Conservation (phyloP, 2,888 invertebrate genomes). For the Terebella lapidaria region DNA sequence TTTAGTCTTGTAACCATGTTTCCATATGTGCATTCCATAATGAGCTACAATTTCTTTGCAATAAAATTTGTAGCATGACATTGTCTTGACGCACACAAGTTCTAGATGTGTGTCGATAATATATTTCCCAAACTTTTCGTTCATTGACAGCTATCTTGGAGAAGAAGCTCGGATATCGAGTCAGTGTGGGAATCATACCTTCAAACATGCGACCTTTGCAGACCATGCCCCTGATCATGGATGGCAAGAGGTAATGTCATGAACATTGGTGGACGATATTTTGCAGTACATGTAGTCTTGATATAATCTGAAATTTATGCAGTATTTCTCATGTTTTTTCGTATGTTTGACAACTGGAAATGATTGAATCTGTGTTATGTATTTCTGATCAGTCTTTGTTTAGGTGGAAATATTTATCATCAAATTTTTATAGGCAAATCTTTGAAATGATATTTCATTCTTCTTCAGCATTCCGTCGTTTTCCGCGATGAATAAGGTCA, state of each 20-base stretch:
- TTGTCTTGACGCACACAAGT: too few species aligned
- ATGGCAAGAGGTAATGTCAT: slow-evolving; percentile 71
- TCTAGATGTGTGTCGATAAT: too few species aligned
- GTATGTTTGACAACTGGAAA: too few species aligned
- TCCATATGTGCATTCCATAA: too few species aligned
- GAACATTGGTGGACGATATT: slow-evolving; percentile 25
- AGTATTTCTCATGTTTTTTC: too few species aligned
- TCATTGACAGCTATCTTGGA: slow-evolving; percentile 59
- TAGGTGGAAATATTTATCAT: neutral
- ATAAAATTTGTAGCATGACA: too few species aligned
- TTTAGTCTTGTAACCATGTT: too few species aligned
- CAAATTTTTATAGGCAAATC: neutral
- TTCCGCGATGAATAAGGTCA: slow-evolving; percentile 72
- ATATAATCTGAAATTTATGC: too few species aligned
- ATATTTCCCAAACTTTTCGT: too few species aligned
- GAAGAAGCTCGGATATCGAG: slow-evolving; percentile 75
- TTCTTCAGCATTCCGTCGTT: slow-evolving; percentile 68
- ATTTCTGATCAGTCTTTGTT: neutral
- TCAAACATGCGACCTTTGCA: slow-evolving; percentile 80
- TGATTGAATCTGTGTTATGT: too few species aligned
- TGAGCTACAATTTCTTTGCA: too few species aligned
- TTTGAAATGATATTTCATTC: too few species aligned
- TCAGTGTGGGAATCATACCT: slow-evolving; percentile 84
- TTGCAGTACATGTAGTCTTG: neutral
- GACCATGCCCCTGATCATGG: slow-evolving; percentile 53